Conservation (phyloP, 2,888 invertebrate genomes). For the Cynaeus angustus region DNA sequence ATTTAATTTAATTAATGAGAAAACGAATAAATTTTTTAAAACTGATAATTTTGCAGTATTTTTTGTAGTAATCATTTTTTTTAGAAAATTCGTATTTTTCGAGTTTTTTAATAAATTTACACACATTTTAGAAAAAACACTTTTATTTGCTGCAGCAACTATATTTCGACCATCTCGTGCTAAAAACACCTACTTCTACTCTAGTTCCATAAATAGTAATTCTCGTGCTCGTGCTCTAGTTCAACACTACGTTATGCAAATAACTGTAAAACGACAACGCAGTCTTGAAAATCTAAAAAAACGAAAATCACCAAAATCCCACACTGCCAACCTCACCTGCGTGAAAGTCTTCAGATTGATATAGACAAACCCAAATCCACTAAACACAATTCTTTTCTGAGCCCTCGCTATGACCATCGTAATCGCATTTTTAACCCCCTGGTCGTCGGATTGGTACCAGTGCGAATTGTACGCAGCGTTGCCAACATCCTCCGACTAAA, state of each 20-base stretch:
- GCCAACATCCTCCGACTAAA: constrained; percentile 25
- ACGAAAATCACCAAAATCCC: neutral
- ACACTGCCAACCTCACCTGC: neutral
- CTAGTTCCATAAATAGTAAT: neutral
- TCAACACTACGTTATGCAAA: constrained; percentile 24
- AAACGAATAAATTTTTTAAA: too few relatives aligned
- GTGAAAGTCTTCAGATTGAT: constrained; percentile 35
- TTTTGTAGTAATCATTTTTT: too few relatives aligned
- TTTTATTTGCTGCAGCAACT: too few relatives aligned
- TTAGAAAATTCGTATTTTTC: too few relatives aligned
- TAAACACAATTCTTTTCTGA: constrained; percentile 25
- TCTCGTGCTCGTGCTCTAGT: neutral
- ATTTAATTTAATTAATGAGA: too few relatives aligned
- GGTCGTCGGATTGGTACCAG: constrained; percentile 16
- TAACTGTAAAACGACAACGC: constrained; percentile 36
- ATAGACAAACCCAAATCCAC: constrained; percentile 17
- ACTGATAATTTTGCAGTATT: too few relatives aligned
- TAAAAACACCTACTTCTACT: too few relatives aligned
- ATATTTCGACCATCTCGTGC: too few relatives aligned
- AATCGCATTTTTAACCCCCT: neutral
- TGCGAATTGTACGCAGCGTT: constrained; percentile 22
- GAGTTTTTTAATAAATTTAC: too few relatives aligned
- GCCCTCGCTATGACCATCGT: constrained; percentile 13
- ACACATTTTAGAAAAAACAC: too few relatives aligned
- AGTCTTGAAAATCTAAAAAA: constrained; percentile 34